phyloP scores from a whole-genome alignment of 2,797 vertebrate species.

The Sitta carolinensis region DNA sequence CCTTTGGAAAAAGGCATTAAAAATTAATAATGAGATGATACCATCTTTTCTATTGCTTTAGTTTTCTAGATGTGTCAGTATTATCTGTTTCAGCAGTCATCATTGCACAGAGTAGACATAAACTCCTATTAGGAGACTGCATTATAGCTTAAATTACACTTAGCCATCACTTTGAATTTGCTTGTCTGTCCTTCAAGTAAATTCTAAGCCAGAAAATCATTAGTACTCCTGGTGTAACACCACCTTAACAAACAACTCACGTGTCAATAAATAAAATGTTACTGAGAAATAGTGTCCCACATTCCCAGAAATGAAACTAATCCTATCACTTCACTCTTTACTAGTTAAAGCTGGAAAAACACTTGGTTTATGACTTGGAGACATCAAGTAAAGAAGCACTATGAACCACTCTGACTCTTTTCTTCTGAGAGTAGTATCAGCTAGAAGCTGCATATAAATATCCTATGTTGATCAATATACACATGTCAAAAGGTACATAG shows the following conservation, averaged over 20 bases:
- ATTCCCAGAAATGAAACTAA: neutral
- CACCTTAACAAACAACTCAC: neutral
- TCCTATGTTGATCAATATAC: neutral
- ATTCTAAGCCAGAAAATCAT: neutral
- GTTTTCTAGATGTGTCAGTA: neutral
- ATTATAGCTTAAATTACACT: neutral
- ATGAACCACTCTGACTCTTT: neutral
- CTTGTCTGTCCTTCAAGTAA: neutral
- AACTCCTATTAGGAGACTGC: neutral
- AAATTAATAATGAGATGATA: neutral
- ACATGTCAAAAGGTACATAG: neutral
- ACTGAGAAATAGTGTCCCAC: neutral
- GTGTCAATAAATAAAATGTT: neutral
- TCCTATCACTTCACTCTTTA: neutral
- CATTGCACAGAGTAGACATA: neutral
- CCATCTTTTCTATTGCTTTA: slow-evolving; percentile 12
- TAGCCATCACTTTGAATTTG: neutral
- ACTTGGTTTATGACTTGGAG: neutral
- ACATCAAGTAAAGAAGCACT: neutral
- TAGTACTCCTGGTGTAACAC: neutral
- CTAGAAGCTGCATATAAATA: slow-evolving; percentile 36
- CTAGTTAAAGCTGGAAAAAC: neutral
- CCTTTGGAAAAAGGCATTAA: neutral
- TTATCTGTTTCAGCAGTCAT: slow-evolving; percentile 16
- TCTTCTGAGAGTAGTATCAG: neutral